Evolutionary conservation across 1,140 invertebrate species (phyloP).

Genomic region (Drosophila pseudoobscura): DNA sequence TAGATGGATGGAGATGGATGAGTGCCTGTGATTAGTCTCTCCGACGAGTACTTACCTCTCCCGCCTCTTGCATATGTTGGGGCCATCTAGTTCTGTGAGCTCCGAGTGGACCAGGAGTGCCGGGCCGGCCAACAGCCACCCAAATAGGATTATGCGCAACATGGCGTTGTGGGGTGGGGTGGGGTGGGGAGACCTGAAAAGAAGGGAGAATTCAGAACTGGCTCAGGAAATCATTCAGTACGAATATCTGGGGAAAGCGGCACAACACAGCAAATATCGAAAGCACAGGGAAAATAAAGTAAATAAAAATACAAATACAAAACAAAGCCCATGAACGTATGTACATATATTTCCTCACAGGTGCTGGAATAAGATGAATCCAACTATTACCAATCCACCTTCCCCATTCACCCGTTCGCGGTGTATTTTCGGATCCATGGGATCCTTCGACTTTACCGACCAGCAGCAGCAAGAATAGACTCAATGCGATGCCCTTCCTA

Average conservation of each 20-base stretch:
- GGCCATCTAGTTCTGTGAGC: conserved; percentile 61
- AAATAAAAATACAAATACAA: background rate
- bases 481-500: conserved; percentile 55
- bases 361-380: background rate
- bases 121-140: conserved; percentile 30
- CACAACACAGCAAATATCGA: conserved; percentile 29
- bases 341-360: too few relatives aligned
- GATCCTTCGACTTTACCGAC: conserved; percentile 39
- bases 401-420: conserved; percentile 46
- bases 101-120: conserved; percentile 32
- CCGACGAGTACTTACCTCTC: conserved; percentile 51
- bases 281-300: conserved; percentile 12
- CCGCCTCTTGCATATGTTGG: conserved; percentile 75
- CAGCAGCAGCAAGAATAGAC: conserved; percentile 36
- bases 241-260: background rate
- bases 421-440: conserved; percentile 27
- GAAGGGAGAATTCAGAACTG: conserved; percentile 13
- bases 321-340: too few relatives aligned
- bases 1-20: background rate
- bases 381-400: conserved; percentile 56
- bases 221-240: conserved; percentile 24
- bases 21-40: too few relatives aligned
- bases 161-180: conserved; percentile 11
- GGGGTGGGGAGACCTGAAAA: conserved; percentile 34
- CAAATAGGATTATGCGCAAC: conserved; percentile 32